phyloP scores from a whole-genome alignment of 2,888 invertebrate genomes.

The Hydrotaea cyrtoneurina region DNA sequence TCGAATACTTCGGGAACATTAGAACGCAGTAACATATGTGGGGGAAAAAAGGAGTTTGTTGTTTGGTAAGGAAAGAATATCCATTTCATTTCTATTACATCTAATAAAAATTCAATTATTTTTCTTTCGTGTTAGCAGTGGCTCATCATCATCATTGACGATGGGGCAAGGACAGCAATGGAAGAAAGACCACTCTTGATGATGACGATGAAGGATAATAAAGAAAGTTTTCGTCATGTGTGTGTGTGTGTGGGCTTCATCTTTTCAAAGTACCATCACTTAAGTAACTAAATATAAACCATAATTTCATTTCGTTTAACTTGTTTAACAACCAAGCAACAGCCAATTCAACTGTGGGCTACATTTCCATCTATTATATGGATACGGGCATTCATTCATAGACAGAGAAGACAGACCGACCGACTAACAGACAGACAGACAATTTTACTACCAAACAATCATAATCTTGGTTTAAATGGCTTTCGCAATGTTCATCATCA shows the following conservation, averaged over 20 bases:
- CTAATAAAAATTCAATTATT: constrained; percentile 60
- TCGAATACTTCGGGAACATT: not conserved
- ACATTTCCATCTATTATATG: not conserved
- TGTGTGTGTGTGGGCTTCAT: not conserved
- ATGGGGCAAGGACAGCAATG: not conserved
- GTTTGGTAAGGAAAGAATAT: constrained; percentile 29
- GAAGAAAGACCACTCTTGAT: not conserved
- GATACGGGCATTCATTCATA: not conserved
- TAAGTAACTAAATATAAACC: constrained; percentile 30
- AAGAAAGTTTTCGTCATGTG: not conserved
- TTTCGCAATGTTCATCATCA: constrained; percentile 6
- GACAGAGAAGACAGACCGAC: not conserved
- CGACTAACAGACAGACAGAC: not conserved
- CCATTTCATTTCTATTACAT: constrained; percentile 10
- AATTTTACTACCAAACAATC: constrained; percentile 46
- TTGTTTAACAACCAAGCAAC: constrained; percentile 43
- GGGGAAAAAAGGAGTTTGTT: constrained; percentile 28
- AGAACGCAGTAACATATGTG: not conserved
- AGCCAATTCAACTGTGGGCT: constrained; percentile 5
- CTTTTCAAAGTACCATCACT: constrained; percentile 3
- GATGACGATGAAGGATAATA: constrained; percentile 1
- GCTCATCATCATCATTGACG: too few species aligned
- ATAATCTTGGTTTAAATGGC: constrained; percentile 50
- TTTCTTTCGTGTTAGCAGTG: not conserved
- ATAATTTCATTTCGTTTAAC: constrained; percentile 49